Evolutionary conservation across 53 echinoderm and acorn worm genomes (phyloP).

Genomic region (Astropecten irregularis): DNA sequence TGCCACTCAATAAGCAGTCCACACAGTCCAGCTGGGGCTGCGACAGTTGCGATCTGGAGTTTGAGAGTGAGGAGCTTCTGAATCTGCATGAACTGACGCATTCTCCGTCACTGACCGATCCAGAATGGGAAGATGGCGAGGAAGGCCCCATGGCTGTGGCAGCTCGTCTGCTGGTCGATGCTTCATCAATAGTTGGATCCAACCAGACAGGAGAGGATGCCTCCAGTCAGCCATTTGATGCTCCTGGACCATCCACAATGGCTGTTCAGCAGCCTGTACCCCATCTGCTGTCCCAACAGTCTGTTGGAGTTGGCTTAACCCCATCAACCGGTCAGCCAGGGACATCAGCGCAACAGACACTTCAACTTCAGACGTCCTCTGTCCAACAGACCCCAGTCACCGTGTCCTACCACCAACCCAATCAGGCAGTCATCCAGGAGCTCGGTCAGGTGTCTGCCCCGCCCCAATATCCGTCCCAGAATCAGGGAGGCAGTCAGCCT

Average conservation of each 20-base stretch:
- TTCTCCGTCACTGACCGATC: conserved; percentile 46
- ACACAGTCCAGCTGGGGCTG: conserved; percentile 67
- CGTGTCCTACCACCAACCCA: background rate
- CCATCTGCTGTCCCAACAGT: background rate
- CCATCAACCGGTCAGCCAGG: background rate
- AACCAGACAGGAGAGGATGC: conserved; percentile 6
- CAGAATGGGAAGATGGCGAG: conserved; percentile 60
- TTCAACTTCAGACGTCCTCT: background rate
- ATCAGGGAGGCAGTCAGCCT: background rate
- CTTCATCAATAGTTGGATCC: conserved; percentile 28
- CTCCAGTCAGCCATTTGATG: conserved; percentile 19
- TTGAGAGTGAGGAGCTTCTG: conserved; percentile 78
- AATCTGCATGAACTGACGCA: conserved; percentile 73
- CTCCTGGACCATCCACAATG: background rate
- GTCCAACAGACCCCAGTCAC: conserved; percentile 2
- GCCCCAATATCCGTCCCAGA: conserved; percentile 37
- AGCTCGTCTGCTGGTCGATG: conserved; percentile 37
- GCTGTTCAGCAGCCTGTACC: conserved; percentile 5
- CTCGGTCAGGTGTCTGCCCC: background rate
- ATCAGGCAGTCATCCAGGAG: background rate
- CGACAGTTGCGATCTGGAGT: conserved; percentile 83
- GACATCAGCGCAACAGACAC: background rate
- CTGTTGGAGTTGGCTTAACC: background rate
- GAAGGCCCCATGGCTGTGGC: conserved; percentile 52
- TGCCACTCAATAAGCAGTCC: conserved; percentile 41